Evolutionary conservation across 2,797 vertebrate genomes (phyloP).

Genomic region (Pseudochromis fuscus): DNA sequence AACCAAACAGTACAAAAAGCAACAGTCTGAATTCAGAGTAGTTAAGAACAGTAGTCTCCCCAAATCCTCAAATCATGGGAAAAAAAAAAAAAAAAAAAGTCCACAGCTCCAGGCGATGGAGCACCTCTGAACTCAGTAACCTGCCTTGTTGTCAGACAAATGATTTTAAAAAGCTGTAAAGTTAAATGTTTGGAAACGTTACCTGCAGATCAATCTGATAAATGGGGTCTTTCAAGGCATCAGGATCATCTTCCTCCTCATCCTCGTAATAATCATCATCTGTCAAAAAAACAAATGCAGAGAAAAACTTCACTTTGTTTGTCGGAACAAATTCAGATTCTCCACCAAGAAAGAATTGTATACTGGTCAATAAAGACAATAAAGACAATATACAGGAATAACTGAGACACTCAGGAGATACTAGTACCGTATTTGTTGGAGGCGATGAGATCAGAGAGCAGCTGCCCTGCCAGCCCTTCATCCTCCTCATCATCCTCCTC

Average conservation of each 20-base stretch:
- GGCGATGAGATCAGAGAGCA: constrained; percentile 95
- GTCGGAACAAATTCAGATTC: no score
- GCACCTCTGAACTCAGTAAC: no score
- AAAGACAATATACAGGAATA: background rate
- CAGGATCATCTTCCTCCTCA: constrained; percentile 96
- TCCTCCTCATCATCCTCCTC: constrained; percentile 86
- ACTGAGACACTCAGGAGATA: background rate
- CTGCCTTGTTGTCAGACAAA: no score
- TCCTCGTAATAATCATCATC: constrained; percentile 99
- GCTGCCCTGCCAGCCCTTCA: constrained; percentile 93
- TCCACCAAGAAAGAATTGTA: background rate
- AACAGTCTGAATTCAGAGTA: no score
- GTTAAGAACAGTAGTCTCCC: no score
- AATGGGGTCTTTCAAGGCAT: constrained; percentile 97
- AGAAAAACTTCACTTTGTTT: background rate
- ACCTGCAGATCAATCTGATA: constrained; percentile 99
- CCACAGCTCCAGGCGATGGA: no score
- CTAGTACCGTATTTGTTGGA: constrained; percentile 95
- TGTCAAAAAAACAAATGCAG: constrained; percentile 61
- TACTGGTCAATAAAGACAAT: background rate
- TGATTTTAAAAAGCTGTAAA: background rate
- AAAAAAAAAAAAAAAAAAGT: no score
- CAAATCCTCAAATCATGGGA: no score
- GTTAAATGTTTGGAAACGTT: constrained; percentile 21
- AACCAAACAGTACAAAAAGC: no score